Evolutionary conservation across 2,113 vertebrate genomes (phyloP), one percentile per base, ranked within the genome.

Genomic region (Notechis scutatus): DNA sequence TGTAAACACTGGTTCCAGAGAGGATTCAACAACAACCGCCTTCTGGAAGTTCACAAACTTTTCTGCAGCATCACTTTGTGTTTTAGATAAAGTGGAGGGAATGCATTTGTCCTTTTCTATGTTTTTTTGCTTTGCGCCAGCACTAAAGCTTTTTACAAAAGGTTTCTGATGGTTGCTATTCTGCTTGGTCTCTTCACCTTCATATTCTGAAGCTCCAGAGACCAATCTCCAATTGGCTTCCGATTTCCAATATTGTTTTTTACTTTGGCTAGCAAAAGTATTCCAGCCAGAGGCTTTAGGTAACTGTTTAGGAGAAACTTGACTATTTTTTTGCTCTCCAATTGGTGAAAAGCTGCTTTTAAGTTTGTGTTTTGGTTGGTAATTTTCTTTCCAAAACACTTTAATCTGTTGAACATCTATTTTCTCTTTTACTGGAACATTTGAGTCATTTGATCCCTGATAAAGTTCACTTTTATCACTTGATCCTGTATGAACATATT

Each of bases 31-130:
- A 20, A 91, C 0, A 47, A 54, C 85, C 10, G 90, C 34, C 23
- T 94, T 95, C n/a, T 3, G 12, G 47, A 93, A 91, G 9, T 81
- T 88, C 54, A 57, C 74, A 10, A 86, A 50, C 29, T 87, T 86
- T 20, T 91, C 56, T 0, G 3, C 15, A 11, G 61, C 14, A 18
- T 54, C 34, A 90, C 52, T 93, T 57, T 29, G 85, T 61, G 91
- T 55, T 1, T 92, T 39, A 39, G 92, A 42, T 34, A 45, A 61
- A n/a, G 45, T 89, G 47, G 39, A 0, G 0, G 20, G 8, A 29
- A 54, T 3, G 20, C 24, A 45, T 57, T 34, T 1, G 47, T 55
- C 93, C 56, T 47, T 88, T 20, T 8, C 21, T 21, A 15, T 3
- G 81, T 45, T 21, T 69, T 94, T 39, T 69, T 91, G 52, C 39